These are phyloP conservation scores for Panurus biarmicus DNA, from an alignment of 2,113 vertebrate species.

Conservation along the genomic window DNA sequence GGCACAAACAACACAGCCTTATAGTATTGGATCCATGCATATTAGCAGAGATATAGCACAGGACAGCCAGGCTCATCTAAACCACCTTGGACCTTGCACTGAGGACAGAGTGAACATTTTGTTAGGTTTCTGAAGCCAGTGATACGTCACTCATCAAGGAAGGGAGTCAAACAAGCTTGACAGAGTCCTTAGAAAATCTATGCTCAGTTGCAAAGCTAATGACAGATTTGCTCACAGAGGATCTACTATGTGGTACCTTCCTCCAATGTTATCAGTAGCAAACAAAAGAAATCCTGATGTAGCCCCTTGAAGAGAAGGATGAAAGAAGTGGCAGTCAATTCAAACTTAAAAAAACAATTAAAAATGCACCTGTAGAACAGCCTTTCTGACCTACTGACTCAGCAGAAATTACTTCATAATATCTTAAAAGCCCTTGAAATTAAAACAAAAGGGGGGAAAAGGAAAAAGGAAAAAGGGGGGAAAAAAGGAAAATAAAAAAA, in stretches of 20 bases:
- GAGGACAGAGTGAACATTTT: slow-evolving; percentile 5
- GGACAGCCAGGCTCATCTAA: slow-evolving; percentile 29
- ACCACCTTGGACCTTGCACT: slow-evolving; percentile 42
- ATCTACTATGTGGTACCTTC: not conserved
- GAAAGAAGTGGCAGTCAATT: not conserved
- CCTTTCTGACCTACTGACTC: not conserved
- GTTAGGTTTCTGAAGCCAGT: slow-evolving; percentile 9
- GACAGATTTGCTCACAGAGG: not conserved
- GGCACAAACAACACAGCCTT: slow-evolving; percentile 58
- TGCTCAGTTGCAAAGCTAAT: not conserved
- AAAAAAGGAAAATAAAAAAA: too few species aligned
- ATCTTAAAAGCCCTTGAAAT: not conserved
- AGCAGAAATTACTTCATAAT: not conserved
- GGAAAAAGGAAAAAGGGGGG: not conserved
- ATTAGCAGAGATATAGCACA: not conserved
- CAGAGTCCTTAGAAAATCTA: slow-evolving; percentile 6
- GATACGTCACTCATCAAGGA: not conserved
- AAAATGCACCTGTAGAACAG: not conserved
- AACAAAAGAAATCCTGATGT: not conserved
- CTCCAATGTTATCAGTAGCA: not conserved
- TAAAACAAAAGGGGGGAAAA: not conserved
- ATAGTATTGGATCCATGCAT: not conserved
- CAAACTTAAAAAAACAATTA: not conserved
- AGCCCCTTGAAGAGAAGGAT: not conserved
- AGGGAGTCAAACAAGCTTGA: slow-evolving; percentile 22